phyloP scores from a whole-genome alignment of 2,888 invertebrate species.

The Euplexia lucipara region DNA sequence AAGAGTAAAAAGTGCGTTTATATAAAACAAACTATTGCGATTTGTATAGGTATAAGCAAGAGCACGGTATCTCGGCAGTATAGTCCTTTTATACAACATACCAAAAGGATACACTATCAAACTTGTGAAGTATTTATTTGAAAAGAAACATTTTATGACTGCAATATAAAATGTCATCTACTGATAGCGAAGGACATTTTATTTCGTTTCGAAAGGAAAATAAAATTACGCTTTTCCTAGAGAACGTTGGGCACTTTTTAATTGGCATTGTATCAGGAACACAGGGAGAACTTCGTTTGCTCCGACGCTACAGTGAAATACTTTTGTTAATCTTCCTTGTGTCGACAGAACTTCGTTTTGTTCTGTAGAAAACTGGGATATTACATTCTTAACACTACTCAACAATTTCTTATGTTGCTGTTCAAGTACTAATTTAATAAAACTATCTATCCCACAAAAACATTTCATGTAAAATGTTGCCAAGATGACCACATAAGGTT shows the following conservation, averaged over 20 bases:
- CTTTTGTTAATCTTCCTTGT: conserved; percentile 28
- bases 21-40: too few species aligned
- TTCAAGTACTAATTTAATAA: conserved; percentile 10
- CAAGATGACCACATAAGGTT: too few species aligned
- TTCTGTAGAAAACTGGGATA: conserved; percentile 8
- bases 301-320: conserved; percentile 26
- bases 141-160: not conserved
- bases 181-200: not conserved
- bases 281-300: conserved; percentile 13
- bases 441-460: too few species aligned
- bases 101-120: not conserved
- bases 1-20: too few species aligned
- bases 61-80: too few species aligned
- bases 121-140: not conserved
- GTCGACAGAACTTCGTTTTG: conserved; percentile 26
- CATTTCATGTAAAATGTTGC: too few species aligned
- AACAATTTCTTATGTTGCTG: conserved; percentile 11
- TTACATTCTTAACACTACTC: conserved; percentile 7
- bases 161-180: conserved; percentile 2
- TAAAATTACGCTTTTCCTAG: conserved; percentile 1
- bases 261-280: conserved; percentile 26
- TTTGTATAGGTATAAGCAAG: too few species aligned
- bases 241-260: conserved; percentile 24
- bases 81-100: too few species aligned
- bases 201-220: conserved; percentile 12